phyloP scores from a whole-genome alignment of 30 jellyfish, hydroid and myxozoan genomes.

The Chironex yamaguchii region DNA sequence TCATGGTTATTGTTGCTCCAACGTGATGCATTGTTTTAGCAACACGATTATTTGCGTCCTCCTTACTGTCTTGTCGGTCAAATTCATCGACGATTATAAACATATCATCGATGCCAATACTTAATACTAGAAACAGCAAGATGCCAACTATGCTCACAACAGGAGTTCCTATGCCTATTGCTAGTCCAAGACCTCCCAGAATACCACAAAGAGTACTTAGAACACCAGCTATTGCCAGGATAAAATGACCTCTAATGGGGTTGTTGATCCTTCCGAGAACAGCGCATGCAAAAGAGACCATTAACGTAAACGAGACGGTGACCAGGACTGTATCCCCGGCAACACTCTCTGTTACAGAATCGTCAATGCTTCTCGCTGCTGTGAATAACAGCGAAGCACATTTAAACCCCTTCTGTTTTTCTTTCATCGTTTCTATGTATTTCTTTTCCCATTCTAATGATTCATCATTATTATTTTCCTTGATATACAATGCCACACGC shows the following conservation, averaged over 20 bases:
- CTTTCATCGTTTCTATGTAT: constrained; percentile 18
- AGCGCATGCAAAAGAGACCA: constrained; percentile 39
- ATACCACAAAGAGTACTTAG: constrained; percentile 41
- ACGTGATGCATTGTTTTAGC: constrained; percentile 63
- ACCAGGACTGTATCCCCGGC: constrained; percentile 32
- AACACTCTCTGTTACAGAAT: constrained; percentile 36
- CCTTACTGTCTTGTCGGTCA: constrained; percentile 39
- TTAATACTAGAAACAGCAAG: constrained; percentile 46
- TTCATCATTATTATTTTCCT: constrained; percentile 6
- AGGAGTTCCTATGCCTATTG: background rate
- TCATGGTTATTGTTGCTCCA: constrained; percentile 87
- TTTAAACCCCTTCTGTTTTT: background rate
- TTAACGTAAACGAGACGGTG: constrained; percentile 26
- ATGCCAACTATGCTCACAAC: constrained; percentile 45
- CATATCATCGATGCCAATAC: constrained; percentile 68
- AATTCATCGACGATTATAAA: constrained; percentile 55
- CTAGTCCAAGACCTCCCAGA: constrained; percentile 56
- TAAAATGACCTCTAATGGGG: constrained; percentile 49
- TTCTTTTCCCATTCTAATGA: constrained; percentile 52
- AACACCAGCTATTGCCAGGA: constrained; percentile 51
- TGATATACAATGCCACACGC: constrained; percentile 38
- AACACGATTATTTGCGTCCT: constrained; percentile 49
- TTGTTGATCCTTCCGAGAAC: constrained; percentile 11
- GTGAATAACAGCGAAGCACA: constrained; percentile 12
- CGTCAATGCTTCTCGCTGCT: constrained; percentile 40